These are phyloP conservation scores for Megalonaias nervosa DNA, from an alignment of 1,140 invertebrate species.

Conservation along the genomic window DNA sequence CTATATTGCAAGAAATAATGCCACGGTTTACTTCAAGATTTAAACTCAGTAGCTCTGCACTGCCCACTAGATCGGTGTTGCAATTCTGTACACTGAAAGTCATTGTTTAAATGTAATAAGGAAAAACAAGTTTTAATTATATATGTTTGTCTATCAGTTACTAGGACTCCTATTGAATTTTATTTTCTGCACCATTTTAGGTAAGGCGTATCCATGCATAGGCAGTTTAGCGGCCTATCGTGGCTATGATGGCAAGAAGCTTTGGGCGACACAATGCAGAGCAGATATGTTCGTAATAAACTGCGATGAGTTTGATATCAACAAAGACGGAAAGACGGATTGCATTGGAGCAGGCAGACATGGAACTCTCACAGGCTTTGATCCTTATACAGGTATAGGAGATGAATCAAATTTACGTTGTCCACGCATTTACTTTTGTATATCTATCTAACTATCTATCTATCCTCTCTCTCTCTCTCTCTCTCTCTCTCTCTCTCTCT, in stretches of 20 bases:
- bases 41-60: not conserved
- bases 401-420: too few species aligned
- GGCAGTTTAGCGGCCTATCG: slow-evolving; percentile 50
- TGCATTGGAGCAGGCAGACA: slow-evolving; percentile 60
- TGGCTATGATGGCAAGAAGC: slow-evolving; percentile 55
- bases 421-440: too few species aligned
- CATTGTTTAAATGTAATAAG: not conserved
- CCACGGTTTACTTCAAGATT: not conserved
- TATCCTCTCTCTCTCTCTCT: too few species aligned
- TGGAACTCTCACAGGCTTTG: slow-evolving; percentile 54
- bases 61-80: too few species aligned
- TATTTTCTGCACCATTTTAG: slow-evolving; percentile 29
- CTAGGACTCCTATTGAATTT: not conserved
- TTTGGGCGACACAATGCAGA: slow-evolving; percentile 56
- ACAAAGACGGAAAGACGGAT: slow-evolving; percentile 60
- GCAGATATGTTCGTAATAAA: slow-evolving; percentile 49
- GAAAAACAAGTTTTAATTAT: not conserved
- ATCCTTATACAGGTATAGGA: slow-evolving; percentile 52
- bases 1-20: too few species aligned
- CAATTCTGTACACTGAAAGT: not conserved
- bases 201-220: slow-evolving; percentile 45
- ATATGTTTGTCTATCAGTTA: too few species aligned
- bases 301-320: slow-evolving; percentile 60
- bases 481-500: too few species aligned
- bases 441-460: too few species aligned